Conservation (phyloP, 2,797 vertebrate species). For the Eutrigla gurnardus region DNA sequence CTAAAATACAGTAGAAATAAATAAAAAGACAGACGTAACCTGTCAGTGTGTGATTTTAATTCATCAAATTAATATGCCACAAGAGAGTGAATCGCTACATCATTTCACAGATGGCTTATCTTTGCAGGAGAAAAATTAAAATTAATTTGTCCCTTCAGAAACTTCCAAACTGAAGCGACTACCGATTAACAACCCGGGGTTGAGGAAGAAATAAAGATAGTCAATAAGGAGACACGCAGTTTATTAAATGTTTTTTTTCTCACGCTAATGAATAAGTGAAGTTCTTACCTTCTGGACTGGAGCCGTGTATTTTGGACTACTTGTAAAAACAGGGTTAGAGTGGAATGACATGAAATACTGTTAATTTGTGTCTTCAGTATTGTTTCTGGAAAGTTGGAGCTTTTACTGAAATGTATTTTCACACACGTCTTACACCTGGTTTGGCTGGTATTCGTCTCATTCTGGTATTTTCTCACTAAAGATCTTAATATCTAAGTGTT, state of each 20-base stretch:
- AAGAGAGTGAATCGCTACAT: constrained; percentile 60
- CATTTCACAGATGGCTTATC: constrained; percentile 75
- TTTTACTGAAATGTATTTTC: constrained; percentile 2
- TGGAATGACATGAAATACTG: background rate
- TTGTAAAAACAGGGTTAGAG: constrained; percentile 1
- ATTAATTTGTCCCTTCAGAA: constrained; percentile 51
- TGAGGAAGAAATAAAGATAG: constrained; percentile 44
- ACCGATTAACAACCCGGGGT: constrained; percentile 41
- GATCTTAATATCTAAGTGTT: background rate
- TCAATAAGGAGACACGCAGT: constrained; percentile 17
- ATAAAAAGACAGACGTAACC: constrained; percentile 25
- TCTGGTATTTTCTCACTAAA: background rate
- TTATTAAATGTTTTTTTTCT: constrained; percentile 35
- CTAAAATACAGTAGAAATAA: background rate
- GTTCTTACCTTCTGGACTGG: constrained; percentile 14
- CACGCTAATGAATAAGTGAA: constrained; percentile 24
- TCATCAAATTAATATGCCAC: constrained; percentile 65
- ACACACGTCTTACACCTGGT: background rate
- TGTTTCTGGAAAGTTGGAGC: background rate
- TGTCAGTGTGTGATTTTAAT: constrained; percentile 63
- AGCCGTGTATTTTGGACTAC: background rate
- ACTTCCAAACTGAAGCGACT: constrained; percentile 40
- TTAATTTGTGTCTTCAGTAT: background rate
- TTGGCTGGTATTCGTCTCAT: background rate
- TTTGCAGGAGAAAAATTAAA: constrained; percentile 58